A percentile compares a stretch with the other conserved stretches of the same genome.
phyloP scores from a whole-genome alignment of 2,113 vertebrate genomes.

The Callopanchax toddi region DNA sequence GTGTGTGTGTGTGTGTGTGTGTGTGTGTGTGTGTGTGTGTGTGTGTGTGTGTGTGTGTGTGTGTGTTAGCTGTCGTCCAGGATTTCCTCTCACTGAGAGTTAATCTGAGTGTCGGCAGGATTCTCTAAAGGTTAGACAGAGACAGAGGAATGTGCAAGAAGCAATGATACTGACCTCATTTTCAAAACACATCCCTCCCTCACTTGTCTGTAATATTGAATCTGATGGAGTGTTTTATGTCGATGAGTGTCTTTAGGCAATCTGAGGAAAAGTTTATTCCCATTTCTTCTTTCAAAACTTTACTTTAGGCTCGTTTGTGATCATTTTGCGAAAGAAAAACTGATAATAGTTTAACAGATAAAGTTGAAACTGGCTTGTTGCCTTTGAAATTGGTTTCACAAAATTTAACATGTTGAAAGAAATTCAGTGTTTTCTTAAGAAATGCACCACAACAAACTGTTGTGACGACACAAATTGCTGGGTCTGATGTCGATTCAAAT shows the following conservation, averaged over 20 bases:
- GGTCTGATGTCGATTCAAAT: too few species aligned
- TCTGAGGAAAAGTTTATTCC: conserved; percentile 1
- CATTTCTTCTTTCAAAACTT: not conserved
- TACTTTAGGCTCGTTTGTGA: not conserved
- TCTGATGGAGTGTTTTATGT: conserved; percentile 16
- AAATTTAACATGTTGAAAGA: not conserved
- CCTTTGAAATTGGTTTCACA: not conserved
- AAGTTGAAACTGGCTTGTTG: not conserved
- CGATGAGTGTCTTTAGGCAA: not conserved
- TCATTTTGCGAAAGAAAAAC: too few species aligned
- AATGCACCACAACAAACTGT: not conserved
- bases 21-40: conserved; percentile 23
- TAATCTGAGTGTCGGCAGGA: conserved; percentile 67
- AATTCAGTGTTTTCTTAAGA: not conserved
- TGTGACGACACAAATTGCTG: too few species aligned
- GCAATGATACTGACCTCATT: conserved; percentile 65
- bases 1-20: conserved; percentile 18
- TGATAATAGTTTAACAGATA: too few species aligned
- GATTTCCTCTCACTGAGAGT: conserved; percentile 65
- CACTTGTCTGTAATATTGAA: conserved; percentile 19
- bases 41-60: conserved; percentile 26
- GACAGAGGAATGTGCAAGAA: conserved; percentile 53
- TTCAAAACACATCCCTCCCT: conserved; percentile 42
- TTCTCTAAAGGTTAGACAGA: conserved; percentile 68
- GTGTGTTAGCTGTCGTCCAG: conserved; percentile 64